Evolutionary conservation across 1,140 invertebrate species (phyloP).

Genomic region (Acromyrmex charruanus): DNA sequence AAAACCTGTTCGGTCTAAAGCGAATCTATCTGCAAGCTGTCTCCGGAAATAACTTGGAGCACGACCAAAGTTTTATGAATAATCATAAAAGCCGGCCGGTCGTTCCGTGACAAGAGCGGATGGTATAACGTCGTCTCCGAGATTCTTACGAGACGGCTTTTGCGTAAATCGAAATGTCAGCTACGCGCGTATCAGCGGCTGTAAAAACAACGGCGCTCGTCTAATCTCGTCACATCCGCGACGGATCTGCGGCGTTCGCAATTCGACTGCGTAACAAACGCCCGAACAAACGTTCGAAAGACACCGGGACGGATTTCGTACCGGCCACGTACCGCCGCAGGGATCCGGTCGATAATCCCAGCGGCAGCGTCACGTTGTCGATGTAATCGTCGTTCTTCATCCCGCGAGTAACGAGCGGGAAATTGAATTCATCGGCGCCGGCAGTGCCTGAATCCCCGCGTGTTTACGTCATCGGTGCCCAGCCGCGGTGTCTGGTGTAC

Average conservation of each 20-base stretch:
- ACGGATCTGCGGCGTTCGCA: not conserved
- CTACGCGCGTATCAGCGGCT: not conserved
- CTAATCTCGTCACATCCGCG: not conserved
- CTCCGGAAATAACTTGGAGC: constrained; percentile 5
- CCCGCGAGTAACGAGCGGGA: constrained; percentile 64
- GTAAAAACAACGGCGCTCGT: not conserved
- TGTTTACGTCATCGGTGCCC: constrained; percentile 66
- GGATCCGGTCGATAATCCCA: constrained; percentile 4
- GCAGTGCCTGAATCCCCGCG: constrained; percentile 56
- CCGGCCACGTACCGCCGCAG: too few species aligned
- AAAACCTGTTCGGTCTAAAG: not conserved
- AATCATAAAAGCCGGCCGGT: constrained; percentile 28
- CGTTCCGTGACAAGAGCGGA: not conserved
- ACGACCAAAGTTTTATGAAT: constrained; percentile 30
- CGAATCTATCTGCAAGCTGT: constrained; percentile 20
- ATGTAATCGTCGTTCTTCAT: constrained; percentile 64
- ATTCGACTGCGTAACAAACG: not conserved
- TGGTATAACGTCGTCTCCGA: not conserved
- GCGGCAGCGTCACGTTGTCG: constrained; percentile 28
- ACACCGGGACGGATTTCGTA: not conserved
- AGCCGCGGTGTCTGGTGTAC: constrained; percentile 41
- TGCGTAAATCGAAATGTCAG: not conserved
- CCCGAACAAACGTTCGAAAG: not conserved
- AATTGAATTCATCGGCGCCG: constrained; percentile 72
- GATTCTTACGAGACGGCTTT: not conserved